Conservation (phyloP, 2,888 invertebrate species). For the Andrena dorsata region DNA sequence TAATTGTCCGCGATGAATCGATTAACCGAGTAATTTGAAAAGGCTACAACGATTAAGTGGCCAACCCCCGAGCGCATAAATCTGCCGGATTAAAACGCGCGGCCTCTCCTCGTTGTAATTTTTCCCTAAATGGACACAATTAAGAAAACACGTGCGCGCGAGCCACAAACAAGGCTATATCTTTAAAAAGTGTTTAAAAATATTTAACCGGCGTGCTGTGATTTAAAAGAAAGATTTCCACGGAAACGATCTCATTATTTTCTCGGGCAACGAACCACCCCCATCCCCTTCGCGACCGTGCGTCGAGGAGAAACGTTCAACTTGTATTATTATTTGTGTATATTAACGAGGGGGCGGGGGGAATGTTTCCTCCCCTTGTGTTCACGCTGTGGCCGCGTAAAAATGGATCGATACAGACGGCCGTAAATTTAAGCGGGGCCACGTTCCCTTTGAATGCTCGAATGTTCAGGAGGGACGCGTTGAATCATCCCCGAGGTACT, state of each 20-base stretch:
- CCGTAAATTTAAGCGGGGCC: slow-evolving; percentile 25
- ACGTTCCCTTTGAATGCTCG: slow-evolving; percentile 23
- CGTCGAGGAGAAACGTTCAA: neutral
- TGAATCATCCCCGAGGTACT: slow-evolving; percentile 38
- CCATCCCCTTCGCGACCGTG: neutral
- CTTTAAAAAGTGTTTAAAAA: neutral
- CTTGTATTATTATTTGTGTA: slow-evolving; percentile 10
- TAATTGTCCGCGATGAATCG: slow-evolving; percentile 20
- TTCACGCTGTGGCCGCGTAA: neutral
- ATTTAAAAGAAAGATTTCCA: neutral
- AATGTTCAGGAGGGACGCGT: slow-evolving; percentile 11
- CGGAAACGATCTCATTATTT: neutral
- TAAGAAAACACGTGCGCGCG: neutral
- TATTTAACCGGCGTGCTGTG: neutral
- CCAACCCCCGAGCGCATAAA: neutral
- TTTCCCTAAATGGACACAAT: neutral
- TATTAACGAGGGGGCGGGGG: neutral
- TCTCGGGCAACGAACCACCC: neutral
- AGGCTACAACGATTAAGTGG: slow-evolving; percentile 19
- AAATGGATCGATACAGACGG: slow-evolving; percentile 26
- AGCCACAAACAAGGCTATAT: neutral
- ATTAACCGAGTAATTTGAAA: slow-evolving; percentile 29
- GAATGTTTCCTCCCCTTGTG: neutral
- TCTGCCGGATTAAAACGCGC: slow-evolving; percentile 6
- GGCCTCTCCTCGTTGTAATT: neutral